phyloP scores from a whole-genome alignment of 2,113 vertebrate genomes.

The Xenopus laevis region DNA sequence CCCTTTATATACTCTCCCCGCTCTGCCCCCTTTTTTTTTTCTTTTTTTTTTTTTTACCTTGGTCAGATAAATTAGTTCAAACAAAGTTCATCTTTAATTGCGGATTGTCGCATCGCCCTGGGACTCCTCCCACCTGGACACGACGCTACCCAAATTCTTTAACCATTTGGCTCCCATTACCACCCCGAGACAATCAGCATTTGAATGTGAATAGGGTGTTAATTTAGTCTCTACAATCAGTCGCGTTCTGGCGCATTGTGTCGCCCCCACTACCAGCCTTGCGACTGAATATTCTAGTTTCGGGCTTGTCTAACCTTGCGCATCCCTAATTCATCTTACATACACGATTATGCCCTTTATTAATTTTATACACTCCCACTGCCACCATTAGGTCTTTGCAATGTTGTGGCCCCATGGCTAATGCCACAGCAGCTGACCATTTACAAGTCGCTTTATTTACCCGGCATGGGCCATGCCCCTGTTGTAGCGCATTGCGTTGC shows the following conservation, averaged over 20 bases:
- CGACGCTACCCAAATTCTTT: constrained; percentile 64
- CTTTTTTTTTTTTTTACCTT: constrained; percentile 66
- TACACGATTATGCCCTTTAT: too few species aligned
- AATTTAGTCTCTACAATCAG: constrained; percentile 61
- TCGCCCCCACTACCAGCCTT: not conserved
- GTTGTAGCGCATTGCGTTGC: too few species aligned
- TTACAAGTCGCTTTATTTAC: too few species aligned
- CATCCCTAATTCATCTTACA: too few species aligned
- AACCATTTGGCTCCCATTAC: constrained; percentile 71
- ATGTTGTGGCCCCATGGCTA: too few species aligned
- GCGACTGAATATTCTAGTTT: too few species aligned
- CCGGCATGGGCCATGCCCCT: too few species aligned
- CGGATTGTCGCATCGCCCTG: constrained; percentile 69
- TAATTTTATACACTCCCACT: too few species aligned
- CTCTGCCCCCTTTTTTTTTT: constrained; percentile 38
- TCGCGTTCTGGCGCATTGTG: constrained; percentile 62
- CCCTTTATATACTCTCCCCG: constrained; percentile 50
- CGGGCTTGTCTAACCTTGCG: too few species aligned
- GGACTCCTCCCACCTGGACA: constrained; percentile 74
- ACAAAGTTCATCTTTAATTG: constrained; percentile 99
- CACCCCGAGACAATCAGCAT: constrained; percentile 60
- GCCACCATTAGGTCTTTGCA: too few species aligned
- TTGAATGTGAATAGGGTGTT: constrained; percentile 69
- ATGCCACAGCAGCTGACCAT: too few species aligned
- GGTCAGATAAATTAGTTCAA: constrained; percentile 97